Evolutionary conservation across 1,140 invertebrate genomes (phyloP), one percentile per base, ranked within the genome.

Genomic region (Leguminivora glycinivorella): DNA sequence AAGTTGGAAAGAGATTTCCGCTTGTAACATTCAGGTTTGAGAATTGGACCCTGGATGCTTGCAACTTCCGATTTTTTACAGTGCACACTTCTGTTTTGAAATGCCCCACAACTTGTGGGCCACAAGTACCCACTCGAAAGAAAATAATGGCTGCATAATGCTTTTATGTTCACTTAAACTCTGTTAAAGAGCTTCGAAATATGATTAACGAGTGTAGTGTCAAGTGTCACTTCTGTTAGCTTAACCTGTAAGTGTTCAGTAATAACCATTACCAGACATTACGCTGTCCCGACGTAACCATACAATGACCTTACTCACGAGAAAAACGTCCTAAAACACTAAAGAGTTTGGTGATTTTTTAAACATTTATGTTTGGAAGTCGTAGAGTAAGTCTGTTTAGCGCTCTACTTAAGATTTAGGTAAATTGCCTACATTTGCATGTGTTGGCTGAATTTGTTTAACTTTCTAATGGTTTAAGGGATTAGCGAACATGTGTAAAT

Each of bases 381-480:
- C 2, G 17, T 19, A 9, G 19, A 52, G 19, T 9, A 52, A 22
- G 40, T 17, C 47, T 52, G 47, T 52, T 52, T 52, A 52, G 47
- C 58, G 26, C 26, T 63, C 58, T 29, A 63, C 58, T 63, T 63
- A n/a, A 63, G 58, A 63, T 63, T 63, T 63, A 29, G 58, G 58
- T 63, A 63, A 63, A 63, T 63, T 63, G 34, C 34, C 34, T 12
- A 63, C 58, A 63, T 63, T 63, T 63, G 19, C 58, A 63, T 63
- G 22, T 14, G 10, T 12, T 6, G 14, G 26, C 14, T 31, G 58
- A 63, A 63, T 63, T 31, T 63, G 58, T 63, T 12, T 17, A 58
- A 63, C 58, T 63, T 63, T 63, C 58, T 63, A 63, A 63, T 63
- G 26, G 19, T 63, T 63, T 19, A 52, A 29, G 58, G 29, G n/a